Evolutionary conservation across 1,140 invertebrate genomes (phyloP), one percentile per base, ranked within the genome.

Genomic region (Samia ricini): DNA sequence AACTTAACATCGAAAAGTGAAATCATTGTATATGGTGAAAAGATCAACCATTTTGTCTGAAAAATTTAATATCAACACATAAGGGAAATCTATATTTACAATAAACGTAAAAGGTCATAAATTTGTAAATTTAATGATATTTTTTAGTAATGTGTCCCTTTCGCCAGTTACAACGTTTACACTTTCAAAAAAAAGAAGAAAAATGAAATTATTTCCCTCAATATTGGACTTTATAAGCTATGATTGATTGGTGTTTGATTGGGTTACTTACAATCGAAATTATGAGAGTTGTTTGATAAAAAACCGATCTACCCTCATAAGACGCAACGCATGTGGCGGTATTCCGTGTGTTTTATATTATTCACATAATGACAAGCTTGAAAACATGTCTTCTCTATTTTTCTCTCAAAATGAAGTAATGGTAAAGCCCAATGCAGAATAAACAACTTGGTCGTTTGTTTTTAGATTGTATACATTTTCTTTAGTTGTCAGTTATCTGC

Each of bases 201-300:
- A 4, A 15, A 42, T 42, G 7, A 42, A 42, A 15, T 15, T 3
- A 15, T 42, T 15, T 42, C 54, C 68, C 77, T 88, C 87, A 89
- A 89, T 89, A 89, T 85, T 88, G 87, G 87, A 89, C 87, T 79
- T 80, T 63, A 42, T 70, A 83, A 82, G 78, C 72, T 68, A 22
- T 42, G 57, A 22, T 59, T 22, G 57, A 49, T 33, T 33, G 33
- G 36, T 33, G 24, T 57, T 6, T 36, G 33, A 29, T 8, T 57
- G 56, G 33, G n/a, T 26, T 15, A 19, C 56, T n/a, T 20, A 42
- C 19, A 19, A 61, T 24, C 22, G 52, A 68, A 70, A 74, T 74
- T 69, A 15, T 12, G 33, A 42, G 33, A 5, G 15, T 15, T 42
- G 33, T 15, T 15, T 1, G 33, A 42, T 8, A 2, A 12, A 8